Conservation (phyloP, 2,797 vertebrate species). For the Coregonus sp. region DNA sequence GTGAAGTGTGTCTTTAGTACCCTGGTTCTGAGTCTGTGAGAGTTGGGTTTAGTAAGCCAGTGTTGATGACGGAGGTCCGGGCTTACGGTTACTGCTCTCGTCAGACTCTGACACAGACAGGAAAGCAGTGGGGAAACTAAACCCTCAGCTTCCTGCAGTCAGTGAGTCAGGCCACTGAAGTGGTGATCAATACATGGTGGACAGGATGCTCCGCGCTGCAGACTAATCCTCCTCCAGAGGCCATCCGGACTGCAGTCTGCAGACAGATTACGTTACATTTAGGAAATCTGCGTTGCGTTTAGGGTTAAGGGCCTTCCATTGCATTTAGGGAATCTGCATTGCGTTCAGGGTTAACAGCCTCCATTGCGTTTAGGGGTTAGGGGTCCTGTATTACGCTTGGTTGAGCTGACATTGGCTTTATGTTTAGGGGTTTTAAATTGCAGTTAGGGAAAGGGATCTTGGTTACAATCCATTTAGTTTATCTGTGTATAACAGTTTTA, state of each 20-base stretch:
- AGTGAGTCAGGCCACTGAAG: constrained; percentile 58
- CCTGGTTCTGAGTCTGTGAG: constrained; percentile 23
- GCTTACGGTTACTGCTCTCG: constrained; percentile 13
- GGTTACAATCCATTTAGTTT: too few relatives aligned
- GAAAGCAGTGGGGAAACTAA: constrained; percentile 57
- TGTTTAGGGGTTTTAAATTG: too few relatives aligned
- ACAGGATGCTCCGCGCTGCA: constrained; percentile 61
- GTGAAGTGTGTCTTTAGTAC: constrained; percentile 35
- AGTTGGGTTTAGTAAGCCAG: constrained; percentile 33
- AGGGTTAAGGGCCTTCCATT: not conserved
- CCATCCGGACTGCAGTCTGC: constrained; percentile 17
- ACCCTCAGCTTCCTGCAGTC: constrained; percentile 62
- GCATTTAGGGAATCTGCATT: not conserved
- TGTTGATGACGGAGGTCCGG: constrained; percentile 17
- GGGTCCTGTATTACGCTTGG: too few relatives aligned
- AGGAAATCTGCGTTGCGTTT: not conserved
- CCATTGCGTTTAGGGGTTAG: not conserved
- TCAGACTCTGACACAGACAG: constrained; percentile 62
- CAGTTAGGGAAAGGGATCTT: too few relatives aligned
- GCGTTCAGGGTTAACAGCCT: not conserved
- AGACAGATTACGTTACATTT: constrained; percentile 37
- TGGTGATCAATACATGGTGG: constrained; percentile 67
- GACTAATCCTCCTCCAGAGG: constrained; percentile 67
- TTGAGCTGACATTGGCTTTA: not conserved
- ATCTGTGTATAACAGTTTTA: too few relatives aligned